Conservation (phyloP, 2,797 vertebrate genomes). For the Gambelia wislizenii region DNA sequence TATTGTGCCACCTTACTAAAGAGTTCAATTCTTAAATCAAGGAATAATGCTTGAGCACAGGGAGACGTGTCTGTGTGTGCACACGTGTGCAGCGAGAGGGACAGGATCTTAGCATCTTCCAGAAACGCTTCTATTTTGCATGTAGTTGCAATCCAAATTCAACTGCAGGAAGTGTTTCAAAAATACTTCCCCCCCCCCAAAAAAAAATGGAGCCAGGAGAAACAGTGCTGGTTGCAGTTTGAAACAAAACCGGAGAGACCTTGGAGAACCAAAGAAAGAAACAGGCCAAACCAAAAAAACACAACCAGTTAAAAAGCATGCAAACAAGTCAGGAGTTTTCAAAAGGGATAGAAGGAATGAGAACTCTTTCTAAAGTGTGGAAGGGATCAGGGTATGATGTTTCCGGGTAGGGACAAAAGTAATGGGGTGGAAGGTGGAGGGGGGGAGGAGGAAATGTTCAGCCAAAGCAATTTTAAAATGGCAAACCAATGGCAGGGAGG, state of each 20-base stretch:
- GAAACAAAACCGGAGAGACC: conserved; percentile 79
- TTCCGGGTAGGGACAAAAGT: conserved; percentile 53
- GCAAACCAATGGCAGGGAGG: conserved; percentile 77
- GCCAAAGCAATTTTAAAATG: conserved; percentile 76
- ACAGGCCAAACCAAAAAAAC: not conserved
- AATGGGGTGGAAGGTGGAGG: conserved; percentile 43
- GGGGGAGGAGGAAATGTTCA: conserved; percentile 58
- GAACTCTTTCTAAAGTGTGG: conserved; percentile 28
- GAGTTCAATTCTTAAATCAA: not conserved
- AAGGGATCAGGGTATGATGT: conserved; percentile 61
- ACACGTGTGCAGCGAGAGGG: too few relatives aligned
- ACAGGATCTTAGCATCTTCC: not conserved
- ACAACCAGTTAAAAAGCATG: conserved; percentile 55
- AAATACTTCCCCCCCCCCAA: not conserved
- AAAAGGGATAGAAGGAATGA: conserved; percentile 67
- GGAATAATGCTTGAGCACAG: not conserved
- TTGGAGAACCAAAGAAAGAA: conserved; percentile 69
- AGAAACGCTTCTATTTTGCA: not conserved
- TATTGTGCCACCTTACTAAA: not conserved
- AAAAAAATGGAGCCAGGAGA: conserved; percentile 79
- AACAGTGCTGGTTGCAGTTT: conserved; percentile 70
- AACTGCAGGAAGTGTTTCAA: conserved; percentile 46
- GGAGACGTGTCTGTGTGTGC: not conserved
- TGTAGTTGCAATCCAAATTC: not conserved
- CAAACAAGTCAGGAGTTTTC: conserved; percentile 56